Conservation (phyloP, 2,888 invertebrate species). For the Eumerus sabulonum region DNA sequence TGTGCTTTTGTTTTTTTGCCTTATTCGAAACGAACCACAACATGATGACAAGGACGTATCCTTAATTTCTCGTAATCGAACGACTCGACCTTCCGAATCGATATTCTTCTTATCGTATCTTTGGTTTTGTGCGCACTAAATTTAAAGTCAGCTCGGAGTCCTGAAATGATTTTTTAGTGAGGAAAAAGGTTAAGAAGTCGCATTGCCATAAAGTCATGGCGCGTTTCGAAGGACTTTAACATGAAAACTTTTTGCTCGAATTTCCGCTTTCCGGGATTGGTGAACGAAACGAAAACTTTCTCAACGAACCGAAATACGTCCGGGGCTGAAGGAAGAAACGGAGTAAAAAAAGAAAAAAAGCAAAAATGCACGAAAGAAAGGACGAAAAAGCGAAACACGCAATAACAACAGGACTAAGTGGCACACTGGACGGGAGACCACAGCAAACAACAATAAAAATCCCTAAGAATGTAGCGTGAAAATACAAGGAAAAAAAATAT, state of each 20-base stretch:
- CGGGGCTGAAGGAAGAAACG: conserved; percentile 1
- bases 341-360: conserved; percentile 2
- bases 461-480: neutral
- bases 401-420: conserved; percentile 1
- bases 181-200: conserved; percentile 35
- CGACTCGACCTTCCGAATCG: neutral
- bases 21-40: conserved; percentile 5
- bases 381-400: conserved; percentile 17
- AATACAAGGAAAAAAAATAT: neutral
- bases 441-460: no score
- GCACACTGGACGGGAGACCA: no score
- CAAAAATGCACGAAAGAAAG: conserved; percentile 4
- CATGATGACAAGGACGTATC: conserved; percentile 14
- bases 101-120: conserved; percentile 15
- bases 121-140: conserved; percentile 7
- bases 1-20: neutral
- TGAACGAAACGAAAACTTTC: conserved; percentile 17
- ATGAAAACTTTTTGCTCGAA: conserved; percentile 27
- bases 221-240: conserved; percentile 37
- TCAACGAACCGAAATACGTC: conserved; percentile 25
- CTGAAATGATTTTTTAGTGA: conserved; percentile 5
- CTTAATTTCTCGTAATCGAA: conserved; percentile 20
- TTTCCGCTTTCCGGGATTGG: conserved; percentile 14
- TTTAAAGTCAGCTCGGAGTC: conserved; percentile 8
- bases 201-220: conserved; percentile 17